A percentile compares a stretch with the other conserved stretches of the same genome.
These are phyloP conservation scores for Fulmarus glacialis DNA, from an alignment of 2,113 vertebrate genomes.

Conservation along the genomic window DNA sequence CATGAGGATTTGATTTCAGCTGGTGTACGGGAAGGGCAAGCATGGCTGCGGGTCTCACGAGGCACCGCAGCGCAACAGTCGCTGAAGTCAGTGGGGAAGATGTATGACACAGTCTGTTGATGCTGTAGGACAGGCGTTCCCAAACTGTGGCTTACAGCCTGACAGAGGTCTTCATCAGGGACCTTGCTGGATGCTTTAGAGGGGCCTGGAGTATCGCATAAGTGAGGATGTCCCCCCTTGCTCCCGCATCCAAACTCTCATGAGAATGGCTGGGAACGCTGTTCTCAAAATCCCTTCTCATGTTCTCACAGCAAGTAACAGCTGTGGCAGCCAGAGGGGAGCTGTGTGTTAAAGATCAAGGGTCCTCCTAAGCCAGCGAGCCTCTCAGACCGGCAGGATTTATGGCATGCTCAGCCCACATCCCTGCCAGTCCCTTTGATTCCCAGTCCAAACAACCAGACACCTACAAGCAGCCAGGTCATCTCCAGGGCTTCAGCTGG, in stretches of 20 bases:
- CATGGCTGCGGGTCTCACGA: neutral
- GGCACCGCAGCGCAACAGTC: neutral
- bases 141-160: neutral
- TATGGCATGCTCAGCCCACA: neutral
- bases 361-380: neutral
- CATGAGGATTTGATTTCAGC: neutral
- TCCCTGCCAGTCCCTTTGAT: neutral
- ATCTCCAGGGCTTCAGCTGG: neutral
- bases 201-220: neutral
- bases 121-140: neutral
- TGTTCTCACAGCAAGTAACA: neutral
- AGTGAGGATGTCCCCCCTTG: neutral
- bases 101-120: neutral
- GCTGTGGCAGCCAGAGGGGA: neutral
- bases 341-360: neutral
- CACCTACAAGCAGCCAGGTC: neutral
- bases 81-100: neutral
- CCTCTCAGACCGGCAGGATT: neutral
- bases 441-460: neutral
- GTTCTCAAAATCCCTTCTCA: neutral
- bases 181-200: neutral
- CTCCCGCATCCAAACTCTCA: neutral
- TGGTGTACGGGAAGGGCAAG: neutral
- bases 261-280: neutral
- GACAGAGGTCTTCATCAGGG: neutral